Base-by-base conservation (phyloP, 1,140 invertebrate species). In the Brachionus calyciflorus region DNA sequence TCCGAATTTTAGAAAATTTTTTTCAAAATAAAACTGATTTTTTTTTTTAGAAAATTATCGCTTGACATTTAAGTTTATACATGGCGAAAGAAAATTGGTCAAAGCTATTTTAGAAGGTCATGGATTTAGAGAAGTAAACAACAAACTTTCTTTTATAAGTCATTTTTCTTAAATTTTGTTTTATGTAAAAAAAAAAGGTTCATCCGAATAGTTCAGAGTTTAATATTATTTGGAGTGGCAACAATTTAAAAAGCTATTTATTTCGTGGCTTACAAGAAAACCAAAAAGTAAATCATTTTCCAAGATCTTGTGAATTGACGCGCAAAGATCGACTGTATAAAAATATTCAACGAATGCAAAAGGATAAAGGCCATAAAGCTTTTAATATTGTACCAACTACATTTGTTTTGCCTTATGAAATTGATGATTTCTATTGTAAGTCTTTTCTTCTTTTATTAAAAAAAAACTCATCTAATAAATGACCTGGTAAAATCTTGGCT, bases 211-310 rank as follows among this genome's bases (percentile, higher is more conserved):
- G 89, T 65, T 88, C 88, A 44, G 90, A 93, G 82, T 95, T 91
- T 83, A 94, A 93, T 83, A 82, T 96, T 28, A 81, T 95, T 17
- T 96, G 93, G 93, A 93, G 92, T 51, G 93, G 93, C 17, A 89
- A 91, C 28, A 92, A 95, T 83, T 90, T 93, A 4, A 94, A 94
- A 83, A 91, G 93, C 37, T 92, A 93, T 82, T 88, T 91, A 5
- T 86, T 95, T 24, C 87, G 92, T 77, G 89, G 89, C 55, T 85
- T 96, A 77, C 87, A 90, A 53, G 88, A 91, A 37, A 91, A 93
- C 83, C 93, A 95, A 86, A 89, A 92, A 82, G 91, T 95, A 28
- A 96, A 96, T 84, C 93, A 96, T 85, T 96, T 96, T 85, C 93
- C 93, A 10, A 90, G 92, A 57, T 86, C 93, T 0, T 95, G 94